Base-by-base conservation (phyloP, 2,797 vertebrate genomes). In the Anabas testudineus region DNA sequence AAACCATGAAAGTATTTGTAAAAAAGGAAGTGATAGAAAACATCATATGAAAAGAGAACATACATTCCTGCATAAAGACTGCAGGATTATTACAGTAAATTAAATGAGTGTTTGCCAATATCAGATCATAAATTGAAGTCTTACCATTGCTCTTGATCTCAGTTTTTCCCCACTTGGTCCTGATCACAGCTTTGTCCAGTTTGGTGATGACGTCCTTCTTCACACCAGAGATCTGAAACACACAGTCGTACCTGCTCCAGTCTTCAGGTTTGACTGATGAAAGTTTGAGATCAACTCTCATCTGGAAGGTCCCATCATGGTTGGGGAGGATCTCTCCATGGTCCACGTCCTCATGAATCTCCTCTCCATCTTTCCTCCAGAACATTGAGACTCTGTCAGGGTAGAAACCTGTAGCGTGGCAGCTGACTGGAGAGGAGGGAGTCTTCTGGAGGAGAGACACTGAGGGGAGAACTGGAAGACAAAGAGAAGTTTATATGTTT, bases 231-330 rank as follows among this genome's bases (percentile, higher is more conserved):
- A 41, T 39, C 15, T 16, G 39, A 41, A 41, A 41, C 39, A 41
- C 39, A 41, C 90, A 92, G 9, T 72, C 24, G 28, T 71, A 90
- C 14, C 6, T 80, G 30, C 37, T 19, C 78, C 46, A 22, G 12
- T 87, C 84, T 32, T 72, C 78, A 67, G 54, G 2, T n/a, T 10
- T 10, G 18, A 89, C 54, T 5, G 1, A 52, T 18, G 70, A 45
- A 8, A 41, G 4, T 10, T 14, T 1, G 62, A 91, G 64, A 6
- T 46, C 65, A 32, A 47, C 37, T 1, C 57, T 80, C 39, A 28
- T 89, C 86, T 93, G 91, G 80, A 87, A 91, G 58, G 71, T 88
- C 32, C 86, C 83, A 7, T 92, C 86, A 3, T 71, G 58, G 19
- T 84, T 87, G 60, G 81, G 87, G 52, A 92, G 80, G 64, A 67